Evolutionary conservation across 2,888 invertebrate species (phyloP).

Genomic region (Celastrina argiolus): DNA sequence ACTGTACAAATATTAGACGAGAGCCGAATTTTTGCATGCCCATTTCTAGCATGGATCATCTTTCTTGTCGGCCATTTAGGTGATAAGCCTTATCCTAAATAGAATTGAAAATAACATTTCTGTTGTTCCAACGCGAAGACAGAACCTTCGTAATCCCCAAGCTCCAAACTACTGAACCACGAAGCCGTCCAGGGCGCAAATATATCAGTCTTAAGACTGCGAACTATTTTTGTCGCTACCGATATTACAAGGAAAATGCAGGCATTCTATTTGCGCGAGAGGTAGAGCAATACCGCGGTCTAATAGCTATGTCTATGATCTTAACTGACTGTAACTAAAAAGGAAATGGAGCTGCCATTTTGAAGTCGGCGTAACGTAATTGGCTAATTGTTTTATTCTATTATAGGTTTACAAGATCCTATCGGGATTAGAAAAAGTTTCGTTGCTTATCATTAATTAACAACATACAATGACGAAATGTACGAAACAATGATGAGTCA

Average conservation of each 20-base stretch:
- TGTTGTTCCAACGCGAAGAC: no score
- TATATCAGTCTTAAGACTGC: not conserved
- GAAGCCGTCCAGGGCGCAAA: no score
- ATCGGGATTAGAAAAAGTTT: not conserved
- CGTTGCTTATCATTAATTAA: not conserved
- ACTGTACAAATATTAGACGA: not conserved
- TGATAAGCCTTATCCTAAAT: no score
- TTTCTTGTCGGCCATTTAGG: no score
- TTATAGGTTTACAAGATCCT: not conserved
- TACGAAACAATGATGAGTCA: constrained; percentile 43
- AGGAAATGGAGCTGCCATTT: not conserved
- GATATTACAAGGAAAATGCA: not conserved
- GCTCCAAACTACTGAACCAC: no score
- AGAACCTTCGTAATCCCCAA: no score
- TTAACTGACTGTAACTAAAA: not conserved
- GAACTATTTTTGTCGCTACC: not conserved
- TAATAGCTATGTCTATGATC: not conserved
- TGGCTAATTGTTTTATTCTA: not conserved
- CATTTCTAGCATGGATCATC: no score
- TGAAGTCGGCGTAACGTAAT: not conserved
- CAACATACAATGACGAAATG: not conserved
- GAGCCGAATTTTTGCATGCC: no score
- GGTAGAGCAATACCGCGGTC: not conserved
- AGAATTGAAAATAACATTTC: no score
- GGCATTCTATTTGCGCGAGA: not conserved